Evolutionary conservation across 2,888 invertebrate species (phyloP), one percentile per base, ranked within the genome.

Genomic region (Leptinotarsa peninsularis): DNA sequence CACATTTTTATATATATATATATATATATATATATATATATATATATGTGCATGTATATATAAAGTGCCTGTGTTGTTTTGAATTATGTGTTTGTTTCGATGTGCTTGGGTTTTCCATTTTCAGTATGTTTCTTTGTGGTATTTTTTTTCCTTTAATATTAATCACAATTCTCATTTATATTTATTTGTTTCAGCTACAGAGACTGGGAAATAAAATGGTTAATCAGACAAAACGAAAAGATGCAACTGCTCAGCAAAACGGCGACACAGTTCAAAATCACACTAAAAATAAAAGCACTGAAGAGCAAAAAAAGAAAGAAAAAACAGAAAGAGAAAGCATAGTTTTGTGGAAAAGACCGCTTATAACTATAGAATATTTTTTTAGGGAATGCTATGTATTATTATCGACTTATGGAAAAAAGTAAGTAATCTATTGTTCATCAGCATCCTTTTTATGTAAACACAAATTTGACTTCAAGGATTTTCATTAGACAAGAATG

Each of bases 341-440:
- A 80, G 95, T 96, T 79, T 88, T 97, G 80, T 96, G 96, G 96
- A 92, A 93, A 85, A 91, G 92, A 83, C 97, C 97, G 13, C 82
- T 96, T 77, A 91, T 90, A 84, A 96, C 96, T 3, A 85, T 95
- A 76, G 93, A 94, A 86, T 97, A 95, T 89, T 96, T 94, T 89
- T 88, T 91, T 84, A 91, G 92, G 84, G 96, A 97, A 90, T 89
- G 94, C 80, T 88, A 91, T 76, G 90, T 92, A 84, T 90, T 95
- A 83, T 88, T 92, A 83, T 90, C 89, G 80, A 90, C 90, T 70
- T 91, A 91, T 86, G 90, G 90, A 81, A 88, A 87, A 85, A 91
- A 91, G 93, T 93, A 86, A 89, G 89, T 85, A 17, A 66, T 13
- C 43, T 43, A 43, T 43, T 43, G 43, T 10, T 43, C 43, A 43